Evolutionary conservation across 2,888 invertebrate genomes (phyloP), one percentile per base, ranked within the genome.

Genomic region (Chirona hameri): DNA sequence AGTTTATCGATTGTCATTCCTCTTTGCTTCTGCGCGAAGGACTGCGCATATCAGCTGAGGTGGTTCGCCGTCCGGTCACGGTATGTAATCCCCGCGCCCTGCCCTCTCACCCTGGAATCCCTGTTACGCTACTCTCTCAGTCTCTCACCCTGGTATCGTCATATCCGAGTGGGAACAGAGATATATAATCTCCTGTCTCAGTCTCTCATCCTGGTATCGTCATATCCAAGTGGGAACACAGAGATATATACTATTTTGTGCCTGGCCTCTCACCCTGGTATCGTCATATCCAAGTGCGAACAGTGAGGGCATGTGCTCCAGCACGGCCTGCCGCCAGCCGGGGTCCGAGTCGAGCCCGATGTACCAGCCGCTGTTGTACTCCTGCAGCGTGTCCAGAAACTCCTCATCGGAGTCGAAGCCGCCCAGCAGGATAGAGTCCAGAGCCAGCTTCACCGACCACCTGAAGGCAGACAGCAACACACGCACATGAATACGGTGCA

Each of bases 381-480:
- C 88, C 81, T 86, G 85, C 82, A 89, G 85, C 46, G 86, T 86
- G 82, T 88, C 87, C 82, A 86, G 86, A 83, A 89, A 85, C 83
- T 89, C 89, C 52, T 86, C 87, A 81, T 87, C 85, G 15, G 85
- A 85, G 1, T 85, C 82, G 39, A 84, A 82, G 15, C 83, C 83
- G 14, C 88, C 88, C 81, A 88, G 85, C 82, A 89, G 86, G n/a
- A 87, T 86, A 85, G 89, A 88, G 85, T 89, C 89, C 69, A 89
- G 85, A 84, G 89, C 87, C 84, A 89, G 85, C 86, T 89, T 89
- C 80, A 88, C 87, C 5, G 88, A 88, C 84, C 88, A 88, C 84
- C 89, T 86, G 81, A 39, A 76, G 55, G 46, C 15, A 79, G 48
- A 80, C 15, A 27, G 46, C 55, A 52, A 9, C 48, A 14, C 39